Percentiles rank a stretch among this genome's conserved stretches.
phyloP scores from a whole-genome alignment of 2,888 invertebrate species.

The Tenthredo notha region DNA sequence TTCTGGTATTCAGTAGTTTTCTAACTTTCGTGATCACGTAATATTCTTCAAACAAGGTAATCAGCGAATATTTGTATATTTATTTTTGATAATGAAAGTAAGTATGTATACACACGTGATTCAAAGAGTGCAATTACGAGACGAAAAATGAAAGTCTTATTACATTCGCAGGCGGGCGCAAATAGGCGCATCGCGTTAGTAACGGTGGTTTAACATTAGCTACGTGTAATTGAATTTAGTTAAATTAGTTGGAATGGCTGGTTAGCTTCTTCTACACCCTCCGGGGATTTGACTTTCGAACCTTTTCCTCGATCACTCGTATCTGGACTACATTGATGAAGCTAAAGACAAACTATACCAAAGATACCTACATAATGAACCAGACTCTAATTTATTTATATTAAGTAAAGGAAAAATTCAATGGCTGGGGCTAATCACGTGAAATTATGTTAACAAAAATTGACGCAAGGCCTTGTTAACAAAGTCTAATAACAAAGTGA shows the following conservation, averaged over 20 bases:
- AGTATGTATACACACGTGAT: constrained; percentile 47
- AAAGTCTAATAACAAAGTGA: background rate
- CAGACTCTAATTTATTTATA: background rate
- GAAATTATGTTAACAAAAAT: background rate
- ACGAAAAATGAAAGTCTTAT: constrained; percentile 54
- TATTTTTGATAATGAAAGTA: constrained; percentile 41
- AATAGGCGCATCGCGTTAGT: constrained; percentile 60
- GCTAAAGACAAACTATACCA: background rate
- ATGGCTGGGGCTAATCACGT: background rate
- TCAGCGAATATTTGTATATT: background rate
- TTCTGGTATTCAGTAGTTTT: background rate
- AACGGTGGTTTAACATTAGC: constrained; percentile 64
- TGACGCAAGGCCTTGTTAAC: background rate
- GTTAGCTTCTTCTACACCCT: background rate
- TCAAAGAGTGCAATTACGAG: constrained; percentile 56
- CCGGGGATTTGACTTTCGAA: background rate
- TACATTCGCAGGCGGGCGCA: constrained; percentile 40
- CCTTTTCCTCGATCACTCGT: background rate
- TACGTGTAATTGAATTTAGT: constrained; percentile 64
- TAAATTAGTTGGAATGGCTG: constrained; percentile 49
- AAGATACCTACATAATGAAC: background rate
- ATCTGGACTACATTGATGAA: background rate
- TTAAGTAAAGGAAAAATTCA: background rate
- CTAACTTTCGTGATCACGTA: background rate
- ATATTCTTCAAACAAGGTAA: background rate